These are phyloP conservation scores for Prochilodus magdalenae DNA, from an alignment of 2,113 vertebrate species.

Conservation along the genomic window DNA sequence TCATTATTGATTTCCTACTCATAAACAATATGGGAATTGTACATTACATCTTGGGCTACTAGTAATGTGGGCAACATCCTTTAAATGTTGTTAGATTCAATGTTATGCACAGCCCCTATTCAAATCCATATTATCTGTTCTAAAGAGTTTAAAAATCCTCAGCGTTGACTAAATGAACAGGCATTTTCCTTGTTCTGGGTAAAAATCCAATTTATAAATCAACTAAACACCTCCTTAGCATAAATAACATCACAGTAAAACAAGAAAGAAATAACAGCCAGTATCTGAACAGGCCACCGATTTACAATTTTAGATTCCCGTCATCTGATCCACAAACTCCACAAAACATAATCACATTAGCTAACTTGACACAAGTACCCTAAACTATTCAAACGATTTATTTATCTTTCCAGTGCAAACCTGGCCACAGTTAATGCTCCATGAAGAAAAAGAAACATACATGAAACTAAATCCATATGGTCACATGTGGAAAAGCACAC, in stretches of 20 bases:
- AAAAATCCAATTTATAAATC: neutral
- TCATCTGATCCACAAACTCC: neutral
- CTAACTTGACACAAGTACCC: neutral
- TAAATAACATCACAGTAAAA: neutral
- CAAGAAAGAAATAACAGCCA: neutral
- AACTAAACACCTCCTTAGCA: neutral
- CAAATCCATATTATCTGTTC: neutral
- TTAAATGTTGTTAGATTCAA: too few species aligned
- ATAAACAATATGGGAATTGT: too few species aligned
- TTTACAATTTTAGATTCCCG: too few species aligned
- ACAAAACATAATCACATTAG: neutral
- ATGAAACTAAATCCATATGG: slow-evolving; percentile 14
- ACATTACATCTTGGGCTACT: too few species aligned
- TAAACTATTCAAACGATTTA: neutral
- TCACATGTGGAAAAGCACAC: neutral
- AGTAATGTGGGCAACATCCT: too few species aligned
- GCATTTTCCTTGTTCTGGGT: neutral
- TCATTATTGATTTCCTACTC: too few species aligned
- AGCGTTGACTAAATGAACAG: neutral
- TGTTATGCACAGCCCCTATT: too few species aligned
- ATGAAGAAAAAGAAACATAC: neutral
- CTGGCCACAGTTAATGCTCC: neutral
- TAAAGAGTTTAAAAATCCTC: too few species aligned
- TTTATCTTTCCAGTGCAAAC: neutral
- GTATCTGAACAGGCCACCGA: neutral